Evolutionary conservation across 2,888 invertebrate species (phyloP).

Genomic region (Chalcosyrphus nemorum): DNA sequence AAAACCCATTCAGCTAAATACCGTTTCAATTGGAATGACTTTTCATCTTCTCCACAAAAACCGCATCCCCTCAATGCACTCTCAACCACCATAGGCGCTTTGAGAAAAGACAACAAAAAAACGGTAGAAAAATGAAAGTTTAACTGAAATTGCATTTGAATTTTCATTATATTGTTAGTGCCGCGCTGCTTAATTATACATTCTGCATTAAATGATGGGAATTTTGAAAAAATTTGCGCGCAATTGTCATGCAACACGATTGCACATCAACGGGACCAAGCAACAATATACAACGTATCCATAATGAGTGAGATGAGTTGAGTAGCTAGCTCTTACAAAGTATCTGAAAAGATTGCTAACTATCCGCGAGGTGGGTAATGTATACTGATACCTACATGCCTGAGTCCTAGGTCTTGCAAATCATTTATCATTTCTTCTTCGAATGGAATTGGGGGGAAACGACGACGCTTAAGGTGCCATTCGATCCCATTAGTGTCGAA

Average conservation of each 20-base stretch:
- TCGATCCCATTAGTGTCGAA: constrained; percentile 46
- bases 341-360: constrained; percentile 14
- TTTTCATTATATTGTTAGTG: constrained; percentile 45
- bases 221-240: constrained; percentile 35
- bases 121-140: constrained; percentile 44
- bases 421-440: constrained; percentile 36
- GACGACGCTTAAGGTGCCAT: constrained; percentile 52
- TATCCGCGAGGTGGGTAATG: not conserved
- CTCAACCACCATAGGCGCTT: not conserved
- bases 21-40: not conserved
- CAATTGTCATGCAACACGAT: constrained; percentile 63
- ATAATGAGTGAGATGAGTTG: not conserved
- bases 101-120: not conserved
- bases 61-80: not conserved
- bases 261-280: constrained; percentile 36
- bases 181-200: constrained; percentile 42
- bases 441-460: constrained; percentile 37
- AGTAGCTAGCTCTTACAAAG: not conserved
- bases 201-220: constrained; percentile 56
- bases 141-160: constrained; percentile 38
- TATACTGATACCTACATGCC: no score
- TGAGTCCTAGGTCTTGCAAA: no score
- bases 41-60: not conserved
- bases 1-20: not conserved
- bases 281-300: not conserved